Base-by-base conservation (phyloP, 2,888 invertebrate genomes). In the Desoria tigrina region DNA sequence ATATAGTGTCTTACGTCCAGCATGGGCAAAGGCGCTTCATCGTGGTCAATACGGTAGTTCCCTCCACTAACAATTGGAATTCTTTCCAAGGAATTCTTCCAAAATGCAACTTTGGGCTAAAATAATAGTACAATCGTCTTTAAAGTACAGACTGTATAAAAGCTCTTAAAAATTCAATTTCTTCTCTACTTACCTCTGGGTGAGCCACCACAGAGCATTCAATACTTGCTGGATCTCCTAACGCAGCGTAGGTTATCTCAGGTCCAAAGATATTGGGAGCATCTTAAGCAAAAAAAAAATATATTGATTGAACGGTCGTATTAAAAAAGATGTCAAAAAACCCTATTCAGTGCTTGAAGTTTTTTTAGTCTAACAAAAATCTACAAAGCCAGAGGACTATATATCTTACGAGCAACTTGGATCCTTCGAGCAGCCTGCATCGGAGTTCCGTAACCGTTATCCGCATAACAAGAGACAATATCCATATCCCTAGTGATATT, bases 401-500 rank as follows among this genome's bases (percentile, higher is more conserved):
- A 39, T 53, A 28, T 84, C 90, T 87, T 81, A 92, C 91, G 89
- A 77, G 89, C 90, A 61, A 92, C 90, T 66, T 87, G 87, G 65
- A 92, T 88, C 79, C 87, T 87, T 73, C 88, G 84, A 0, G 90
- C 88, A 0, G 91, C 88, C 79, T 92, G 90, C 88, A 90, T 90
- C 1, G 92, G 91, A 0, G 90, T 89, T 0, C 92, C 92, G 78
- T 90, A 90, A 1, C 91, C 92, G 78, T 92, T 92, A 81, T 92
- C 91, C 0, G 90, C 92, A 80, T 90, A 91, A 79, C 92, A 92
- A 0, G 90, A 89, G 69, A 92, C 88, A 79, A 90, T 88, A 78
- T 90, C 87, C 90, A 91, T 91, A 79, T 90, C 90, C 1, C 88
- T 84, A 0, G 90, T 90, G 14, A 92, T 88, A 79, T 92, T 92